Evolutionary conservation across 2,113 vertebrate genomes (phyloP).

Genomic region (Tragelaphus buxtoni): DNA sequence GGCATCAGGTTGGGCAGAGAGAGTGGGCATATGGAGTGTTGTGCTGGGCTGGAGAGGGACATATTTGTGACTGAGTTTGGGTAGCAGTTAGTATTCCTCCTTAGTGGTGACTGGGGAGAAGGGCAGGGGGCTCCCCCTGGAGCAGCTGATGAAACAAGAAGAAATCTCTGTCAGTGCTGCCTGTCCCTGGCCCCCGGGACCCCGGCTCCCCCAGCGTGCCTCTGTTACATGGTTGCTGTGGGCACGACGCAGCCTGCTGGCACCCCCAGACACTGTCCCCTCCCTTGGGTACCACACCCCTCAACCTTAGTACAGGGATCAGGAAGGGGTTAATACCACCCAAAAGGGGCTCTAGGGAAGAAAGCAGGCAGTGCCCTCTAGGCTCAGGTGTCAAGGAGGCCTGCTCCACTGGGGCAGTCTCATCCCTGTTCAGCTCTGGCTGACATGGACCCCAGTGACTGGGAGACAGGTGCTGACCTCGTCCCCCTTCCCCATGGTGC

Average conservation of each 20-base stretch:
- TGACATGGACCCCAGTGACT: neutral
- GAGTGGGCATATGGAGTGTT: neutral
- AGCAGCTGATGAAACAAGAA: conserved; percentile 73
- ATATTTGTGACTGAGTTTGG: conserved; percentile 11
- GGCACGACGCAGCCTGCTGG: conserved; percentile 42
- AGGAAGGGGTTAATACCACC: conserved; percentile 61
- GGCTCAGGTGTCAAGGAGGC: conserved; percentile 53
- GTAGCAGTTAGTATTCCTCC: conserved; percentile 4
- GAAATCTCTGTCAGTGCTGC: conserved; percentile 70
- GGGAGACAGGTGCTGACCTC: conserved; percentile 53
- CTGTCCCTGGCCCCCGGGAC: conserved; percentile 65
- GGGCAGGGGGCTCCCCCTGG: conserved; percentile 73
- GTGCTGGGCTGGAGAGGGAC: neutral
- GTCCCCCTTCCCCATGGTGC: conserved; percentile 53
- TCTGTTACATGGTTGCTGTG: conserved; percentile 69
- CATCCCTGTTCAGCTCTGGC: neutral
- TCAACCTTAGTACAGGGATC: conserved; percentile 28
- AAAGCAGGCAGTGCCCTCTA: conserved; percentile 48
- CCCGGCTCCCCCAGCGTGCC: conserved; percentile 65
- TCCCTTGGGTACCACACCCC: conserved; percentile 63
- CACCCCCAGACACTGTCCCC: conserved; percentile 63
- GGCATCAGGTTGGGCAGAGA: conserved; percentile 38
- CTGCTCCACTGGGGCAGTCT: neutral
- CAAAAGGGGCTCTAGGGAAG: conserved; percentile 59
- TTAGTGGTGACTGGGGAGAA: conserved; percentile 49